phyloP scores from a whole-genome alignment of 1,140 invertebrate species.

The Drosophila azteca region DNA sequence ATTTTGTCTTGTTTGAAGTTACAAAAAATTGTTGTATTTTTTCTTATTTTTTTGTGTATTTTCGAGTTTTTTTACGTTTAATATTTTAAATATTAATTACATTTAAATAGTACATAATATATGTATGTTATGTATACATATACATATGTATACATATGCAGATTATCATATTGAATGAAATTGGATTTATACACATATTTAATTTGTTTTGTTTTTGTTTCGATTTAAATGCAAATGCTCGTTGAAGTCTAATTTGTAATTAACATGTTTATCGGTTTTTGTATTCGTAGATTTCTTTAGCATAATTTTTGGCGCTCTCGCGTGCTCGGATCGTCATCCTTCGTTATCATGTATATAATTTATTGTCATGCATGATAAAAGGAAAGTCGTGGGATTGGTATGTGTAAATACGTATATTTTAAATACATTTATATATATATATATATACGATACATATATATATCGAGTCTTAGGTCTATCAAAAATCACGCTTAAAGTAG shows the following conservation, averaged over 20 bases:
- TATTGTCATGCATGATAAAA: conserved; percentile 82
- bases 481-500: conserved; percentile 68
- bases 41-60: conserved; percentile 29
- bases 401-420: conserved; percentile 45
- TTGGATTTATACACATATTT: conserved; percentile 64
- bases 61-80: conserved; percentile 36
- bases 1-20: conserved; percentile 67
- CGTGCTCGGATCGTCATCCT: conserved; percentile 37
- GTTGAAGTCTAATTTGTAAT: conserved; percentile 61
- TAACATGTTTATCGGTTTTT: conserved; percentile 50
- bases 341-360: conserved; percentile 62
- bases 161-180: conserved; percentile 58
- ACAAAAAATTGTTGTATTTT: conserved; percentile 60
- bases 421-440: conserved; percentile 37
- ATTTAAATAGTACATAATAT: conserved; percentile 46
- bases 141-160: conserved; percentile 3
- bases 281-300: conserved; percentile 52
- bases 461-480: conserved; percentile 57
- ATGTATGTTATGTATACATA: background rate
- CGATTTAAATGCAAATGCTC: conserved; percentile 72
- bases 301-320: conserved; percentile 75
- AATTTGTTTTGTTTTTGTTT: conserved; percentile 16
- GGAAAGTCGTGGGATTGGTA: conserved; percentile 46
- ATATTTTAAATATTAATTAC: conserved; percentile 69
- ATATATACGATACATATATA: conserved; percentile 1